phyloP scores from a whole-genome alignment of 2,797 vertebrate species.

The Phrynocephalus guinanensis region DNA sequence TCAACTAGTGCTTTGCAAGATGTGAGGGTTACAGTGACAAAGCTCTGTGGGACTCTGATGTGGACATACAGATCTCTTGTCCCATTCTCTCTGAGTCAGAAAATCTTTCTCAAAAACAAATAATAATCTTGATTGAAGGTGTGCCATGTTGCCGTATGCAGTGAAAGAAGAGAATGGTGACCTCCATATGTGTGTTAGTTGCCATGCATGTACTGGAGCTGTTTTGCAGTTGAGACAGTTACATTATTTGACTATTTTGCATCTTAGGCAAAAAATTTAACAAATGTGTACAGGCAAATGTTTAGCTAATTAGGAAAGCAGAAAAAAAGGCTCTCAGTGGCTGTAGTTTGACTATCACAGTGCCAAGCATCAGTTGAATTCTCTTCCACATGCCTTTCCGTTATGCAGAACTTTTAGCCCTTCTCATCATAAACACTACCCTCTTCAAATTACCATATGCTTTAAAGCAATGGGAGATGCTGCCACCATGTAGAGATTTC shows the following conservation, averaged over 20 bases:
- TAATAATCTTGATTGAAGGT: neutral
- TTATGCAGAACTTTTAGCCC: too few species aligned
- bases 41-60: slow-evolving; percentile 44
- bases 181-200: neutral
- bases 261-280: neutral
- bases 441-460: too few species aligned
- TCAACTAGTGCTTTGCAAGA: neutral
- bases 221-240: neutral
- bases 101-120: neutral
- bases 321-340: neutral
- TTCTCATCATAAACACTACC: too few species aligned
- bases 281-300: neutral
- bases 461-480: too few species aligned
- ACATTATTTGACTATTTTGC: neutral
- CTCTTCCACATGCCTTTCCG: too few species aligned
- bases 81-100: neutral
- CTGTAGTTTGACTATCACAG: neutral
- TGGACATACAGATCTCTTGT: slow-evolving; percentile 11
- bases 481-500: too few species aligned
- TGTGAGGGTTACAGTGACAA: slow-evolving; percentile 13
- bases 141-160: neutral
- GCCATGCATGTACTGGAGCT: neutral
- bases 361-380: too few species aligned
- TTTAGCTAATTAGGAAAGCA: neutral
- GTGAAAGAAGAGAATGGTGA: neutral